Evolutionary conservation across 1,140 invertebrate species (phyloP), one percentile per base, ranked within the genome.

Genomic region (Drosophila suzukii): DNA sequence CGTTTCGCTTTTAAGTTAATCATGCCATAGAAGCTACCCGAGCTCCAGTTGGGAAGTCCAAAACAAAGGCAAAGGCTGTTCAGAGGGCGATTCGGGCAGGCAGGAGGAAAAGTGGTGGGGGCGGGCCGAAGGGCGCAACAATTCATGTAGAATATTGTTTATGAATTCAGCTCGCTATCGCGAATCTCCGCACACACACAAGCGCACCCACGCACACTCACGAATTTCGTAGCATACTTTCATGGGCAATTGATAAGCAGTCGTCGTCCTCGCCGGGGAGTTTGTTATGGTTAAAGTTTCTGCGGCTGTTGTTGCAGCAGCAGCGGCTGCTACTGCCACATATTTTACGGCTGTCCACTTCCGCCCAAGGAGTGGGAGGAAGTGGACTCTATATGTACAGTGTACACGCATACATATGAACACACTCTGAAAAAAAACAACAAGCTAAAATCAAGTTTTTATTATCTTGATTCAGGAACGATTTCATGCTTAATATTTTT

Each of bases 281-380:
- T 68, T 82, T 84, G 71, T 84, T 84, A 76, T 84, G 66, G 62
- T 63, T 76, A 83, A 84, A 83, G 76, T 80, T 83, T 50, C 38
- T 41, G 44, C n/a, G 49, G 66, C 13, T 43, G 53, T 32, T 58
- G 57, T 24, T 44, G 54, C 54, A 44, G 55, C 49, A 27, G 49
- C 10, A 15, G 27, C 30, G 36, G 53, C 49, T 53, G 50, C 36
- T 49, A n/a, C n/a, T 66, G 34, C 27, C 60, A 58, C 61, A 70
- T 79, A 78, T 75, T 82, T 83, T 83, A 83, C 75, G 55, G 80
- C 70, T 74, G 75, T 83, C 75, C 80, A 79, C 80, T 83, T 79
- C 80, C 60, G 55, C 55, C 15, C n/a, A 8, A 10, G 13, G 24
- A 49, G 47, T 32, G 49, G 4, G 47, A 5, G 30, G 0, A 36